Evolutionary conservation across 2,888 invertebrate genomes (phyloP), one percentile per base, ranked within the genome.

Genomic region (Drosophila dives): DNA sequence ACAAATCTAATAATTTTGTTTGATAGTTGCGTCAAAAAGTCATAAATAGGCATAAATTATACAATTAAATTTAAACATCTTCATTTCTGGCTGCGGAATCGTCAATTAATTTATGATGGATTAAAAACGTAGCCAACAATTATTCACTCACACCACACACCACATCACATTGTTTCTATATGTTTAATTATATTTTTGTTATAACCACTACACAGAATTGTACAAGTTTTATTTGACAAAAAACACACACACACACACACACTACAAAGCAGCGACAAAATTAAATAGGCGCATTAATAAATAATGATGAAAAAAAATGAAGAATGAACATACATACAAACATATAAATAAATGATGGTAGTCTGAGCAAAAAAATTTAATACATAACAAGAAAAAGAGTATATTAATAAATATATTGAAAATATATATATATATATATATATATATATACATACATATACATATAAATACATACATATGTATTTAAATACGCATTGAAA

Each of bases 11-110:
- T 76, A 40, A 76, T 61, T 86, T 86, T 83, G 76, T 85, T 70
- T 72, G 83, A 67, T 86, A 86, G 78, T 89, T 83, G 89, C 89
- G 87, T 84, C 68, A 89, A 83, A 83, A 83, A 83, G 90, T 88
- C 90, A 84, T 90, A 84, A 87, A 81, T 84, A 83, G 72, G 85
- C 79, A 79, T 83, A 55, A 84, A 62, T 68, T 79, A 60, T 72
- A 84, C 58, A 72, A 81, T 50, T 77, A 68, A 66, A 83, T 65
- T 63, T 50, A 63, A 75, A 54, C 38, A 64, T 62, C 20, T 45
- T 56, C 56, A 55, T 29, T 64, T 62, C 62, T 29, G 86, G 55
- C 62, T 40, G 62, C 23, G 54, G 1, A 17, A 23, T n/a, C 33
- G 34, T 23, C 26, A 34, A 23, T 29, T 10, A 1, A 61, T 17